Percentiles rank a stretch among this genome's conserved stretches.
Conservation (phyloP, 1,140 invertebrate genomes). For the Antheraea mylitta region DNA sequence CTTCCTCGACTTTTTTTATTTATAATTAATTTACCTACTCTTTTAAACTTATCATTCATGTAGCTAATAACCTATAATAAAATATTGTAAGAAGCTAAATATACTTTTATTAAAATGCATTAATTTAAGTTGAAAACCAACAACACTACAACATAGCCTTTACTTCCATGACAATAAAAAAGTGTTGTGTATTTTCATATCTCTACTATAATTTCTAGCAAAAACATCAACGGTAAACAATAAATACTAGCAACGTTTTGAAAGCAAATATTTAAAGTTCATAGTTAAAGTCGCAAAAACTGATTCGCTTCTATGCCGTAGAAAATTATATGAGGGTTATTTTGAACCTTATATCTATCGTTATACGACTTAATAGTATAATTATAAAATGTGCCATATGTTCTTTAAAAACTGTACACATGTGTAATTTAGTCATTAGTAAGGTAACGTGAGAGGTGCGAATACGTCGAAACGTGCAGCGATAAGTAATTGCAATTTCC, state of each 20-base stretch:
- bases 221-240: conserved; percentile 21
- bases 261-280: background rate
- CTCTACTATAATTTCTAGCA: too few species aligned
- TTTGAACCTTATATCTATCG: background rate
- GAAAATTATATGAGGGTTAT: background rate
- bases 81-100: too few species aligned
- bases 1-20: too few species aligned
- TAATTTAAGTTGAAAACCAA: too few species aligned
- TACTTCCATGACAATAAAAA: too few species aligned
- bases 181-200: too few species aligned
- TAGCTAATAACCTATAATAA: too few species aligned
- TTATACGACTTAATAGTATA: conserved; percentile 7
- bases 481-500: conserved; percentile 62
- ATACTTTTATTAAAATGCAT: too few species aligned
- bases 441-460: conserved; percentile 46
- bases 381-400: background rate
- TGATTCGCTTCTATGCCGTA: background rate
- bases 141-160: too few species aligned
- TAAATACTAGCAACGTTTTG: conserved; percentile 30
- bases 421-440: conserved; percentile 59
- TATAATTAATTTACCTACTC: too few species aligned
- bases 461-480: conserved; percentile 51
- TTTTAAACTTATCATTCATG: too few species aligned
- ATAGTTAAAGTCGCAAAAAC: too few species aligned
- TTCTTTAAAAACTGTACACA: conserved; percentile 17